These are phyloP conservation scores for Spicauda simplicius DNA, from an alignment of 2,888 invertebrate genomes.

Conservation along the genomic window DNA sequence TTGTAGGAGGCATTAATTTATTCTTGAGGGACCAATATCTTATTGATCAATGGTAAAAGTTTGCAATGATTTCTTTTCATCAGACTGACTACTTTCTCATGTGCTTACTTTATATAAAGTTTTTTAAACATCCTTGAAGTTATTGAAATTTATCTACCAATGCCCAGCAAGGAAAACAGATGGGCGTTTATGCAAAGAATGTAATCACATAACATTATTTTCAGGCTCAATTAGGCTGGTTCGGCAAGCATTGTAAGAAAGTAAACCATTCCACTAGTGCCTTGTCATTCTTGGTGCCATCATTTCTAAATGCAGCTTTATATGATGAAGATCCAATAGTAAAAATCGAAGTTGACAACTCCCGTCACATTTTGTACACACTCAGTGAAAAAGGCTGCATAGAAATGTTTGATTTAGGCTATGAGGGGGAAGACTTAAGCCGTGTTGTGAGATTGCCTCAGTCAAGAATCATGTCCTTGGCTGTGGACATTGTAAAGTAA, in stretches of 20 bases:
- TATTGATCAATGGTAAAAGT: too few species aligned
- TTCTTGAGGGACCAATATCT: too few species aligned
- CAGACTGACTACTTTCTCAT: too few species aligned
- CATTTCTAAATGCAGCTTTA: slow-evolving; percentile 93
- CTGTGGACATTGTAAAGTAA: slow-evolving; percentile 93
- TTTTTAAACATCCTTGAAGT: too few species aligned
- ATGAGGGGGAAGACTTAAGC: slow-evolving; percentile 89
- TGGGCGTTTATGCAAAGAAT: too few species aligned
- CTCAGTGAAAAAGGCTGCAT: slow-evolving; percentile 95
- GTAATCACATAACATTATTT: slow-evolving; percentile 27
- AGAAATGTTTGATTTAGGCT: slow-evolving; percentile 95
- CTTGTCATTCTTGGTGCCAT: slow-evolving; percentile 94
- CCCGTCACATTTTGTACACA: slow-evolving; percentile 94
- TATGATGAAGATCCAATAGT: slow-evolving; percentile 95
- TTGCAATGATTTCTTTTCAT: too few species aligned
- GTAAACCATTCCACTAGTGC: slow-evolving; percentile 96
- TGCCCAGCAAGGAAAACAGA: too few species aligned
- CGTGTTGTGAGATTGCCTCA: slow-evolving; percentile 91
- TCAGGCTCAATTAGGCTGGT: slow-evolving; percentile 94
- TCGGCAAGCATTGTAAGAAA: slow-evolving; percentile 97
- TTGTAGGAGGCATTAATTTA: too few species aligned
- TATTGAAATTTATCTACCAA: too few species aligned
- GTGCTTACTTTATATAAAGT: too few species aligned
- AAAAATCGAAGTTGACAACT: slow-evolving; percentile 95
- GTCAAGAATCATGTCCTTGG: slow-evolving; percentile 89